These are phyloP conservation scores for Sinocyclocheilus rhinocerous DNA, from an alignment of 2,113 vertebrate species.

Conservation along the genomic window DNA sequence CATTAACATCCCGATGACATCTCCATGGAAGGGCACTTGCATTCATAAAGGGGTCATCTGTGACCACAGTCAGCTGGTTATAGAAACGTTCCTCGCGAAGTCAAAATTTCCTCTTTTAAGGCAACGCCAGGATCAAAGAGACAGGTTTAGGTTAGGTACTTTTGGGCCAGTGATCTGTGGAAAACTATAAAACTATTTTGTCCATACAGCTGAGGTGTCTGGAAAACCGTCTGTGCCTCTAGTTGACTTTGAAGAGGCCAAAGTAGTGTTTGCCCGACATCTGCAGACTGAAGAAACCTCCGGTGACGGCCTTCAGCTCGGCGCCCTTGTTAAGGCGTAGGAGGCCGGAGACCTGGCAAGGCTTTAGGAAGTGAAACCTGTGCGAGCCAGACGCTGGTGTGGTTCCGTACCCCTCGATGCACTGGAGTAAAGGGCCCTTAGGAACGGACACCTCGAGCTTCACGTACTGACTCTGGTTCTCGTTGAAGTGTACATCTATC, in stretches of 20 bases:
- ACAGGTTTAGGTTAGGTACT: slow-evolving; percentile 37
- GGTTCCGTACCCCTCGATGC: slow-evolving; percentile 86
- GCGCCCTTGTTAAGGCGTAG: slow-evolving; percentile 77
- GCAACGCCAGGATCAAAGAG: slow-evolving; percentile 30
- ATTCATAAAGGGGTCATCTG: slow-evolving; percentile 12
- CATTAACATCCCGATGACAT: slow-evolving; percentile 31
- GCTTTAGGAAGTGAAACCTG: slow-evolving; percentile 81
- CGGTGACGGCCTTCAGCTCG: slow-evolving; percentile 80
- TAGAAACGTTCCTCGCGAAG: slow-evolving; percentile 15
- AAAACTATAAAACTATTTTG: slow-evolving; percentile 38
- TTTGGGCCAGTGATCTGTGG: slow-evolving; percentile 41
- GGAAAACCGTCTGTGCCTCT: not conserved
- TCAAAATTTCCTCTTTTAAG: slow-evolving; percentile 22
- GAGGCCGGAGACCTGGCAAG: slow-evolving; percentile 88
- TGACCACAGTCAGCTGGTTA: slow-evolving; percentile 29
- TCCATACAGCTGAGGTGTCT: slow-evolving; percentile 18
- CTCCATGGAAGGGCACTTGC: slow-evolving; percentile 22
- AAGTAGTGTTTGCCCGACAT: slow-evolving; percentile 84
- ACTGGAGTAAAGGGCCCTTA: slow-evolving; percentile 75
- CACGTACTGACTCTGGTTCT: slow-evolving; percentile 85
- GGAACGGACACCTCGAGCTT: slow-evolving; percentile 86
- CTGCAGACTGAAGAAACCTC: slow-evolving; percentile 80
- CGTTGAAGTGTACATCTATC: slow-evolving; percentile 81
- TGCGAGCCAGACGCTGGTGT: slow-evolving; percentile 79
- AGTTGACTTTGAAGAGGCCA: slow-evolving; percentile 90